Conservation (phyloP, 2,888 invertebrate genomes). For the Anaspis maculata region DNA sequence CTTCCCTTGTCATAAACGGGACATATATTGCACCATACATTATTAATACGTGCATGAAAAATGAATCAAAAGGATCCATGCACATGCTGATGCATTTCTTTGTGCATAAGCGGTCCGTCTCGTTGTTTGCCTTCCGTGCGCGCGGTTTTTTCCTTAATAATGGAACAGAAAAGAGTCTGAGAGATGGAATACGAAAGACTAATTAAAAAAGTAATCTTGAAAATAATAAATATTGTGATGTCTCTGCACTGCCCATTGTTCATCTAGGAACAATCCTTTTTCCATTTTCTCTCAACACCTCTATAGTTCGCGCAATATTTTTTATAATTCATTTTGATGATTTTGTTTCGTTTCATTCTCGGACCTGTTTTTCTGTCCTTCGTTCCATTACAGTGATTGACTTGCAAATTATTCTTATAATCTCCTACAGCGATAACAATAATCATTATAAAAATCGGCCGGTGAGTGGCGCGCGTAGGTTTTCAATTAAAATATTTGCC, state of each 20-base stretch:
- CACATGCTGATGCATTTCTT: conserved; percentile 18
- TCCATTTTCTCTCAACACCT: no score
- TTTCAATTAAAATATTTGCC: no score
- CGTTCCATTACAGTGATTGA: no score
- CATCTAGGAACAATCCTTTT: no score
- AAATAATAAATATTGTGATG: conserved; percentile 24
- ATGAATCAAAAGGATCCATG: conserved; percentile 36
- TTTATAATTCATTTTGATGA: no score
- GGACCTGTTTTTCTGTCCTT: no score
- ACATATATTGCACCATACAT: conserved; percentile 41
- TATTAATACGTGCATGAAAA: conserved; percentile 43
- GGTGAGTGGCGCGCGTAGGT: no score
- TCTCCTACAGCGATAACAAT: no score
- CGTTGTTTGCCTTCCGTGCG: conserved; percentile 11
- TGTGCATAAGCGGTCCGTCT: conserved; percentile 5
- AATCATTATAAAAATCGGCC: no score
- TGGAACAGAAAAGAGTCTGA: conserved; percentile 9
- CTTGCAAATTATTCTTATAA: no score
- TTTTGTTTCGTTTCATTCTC: no score
- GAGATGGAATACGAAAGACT: conserved; percentile 21
- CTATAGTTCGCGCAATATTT: no score
- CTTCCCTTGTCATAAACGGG: conserved; percentile 41
- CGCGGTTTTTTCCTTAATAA: conserved; percentile 1
- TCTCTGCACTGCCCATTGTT: conserved; percentile 15
- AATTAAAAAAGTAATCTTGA: conserved; percentile 28